Percentiles rank a stretch among this genome's conserved stretches.
Conservation (phyloP, 2,888 invertebrate genomes). For the Tholera decimalis region DNA sequence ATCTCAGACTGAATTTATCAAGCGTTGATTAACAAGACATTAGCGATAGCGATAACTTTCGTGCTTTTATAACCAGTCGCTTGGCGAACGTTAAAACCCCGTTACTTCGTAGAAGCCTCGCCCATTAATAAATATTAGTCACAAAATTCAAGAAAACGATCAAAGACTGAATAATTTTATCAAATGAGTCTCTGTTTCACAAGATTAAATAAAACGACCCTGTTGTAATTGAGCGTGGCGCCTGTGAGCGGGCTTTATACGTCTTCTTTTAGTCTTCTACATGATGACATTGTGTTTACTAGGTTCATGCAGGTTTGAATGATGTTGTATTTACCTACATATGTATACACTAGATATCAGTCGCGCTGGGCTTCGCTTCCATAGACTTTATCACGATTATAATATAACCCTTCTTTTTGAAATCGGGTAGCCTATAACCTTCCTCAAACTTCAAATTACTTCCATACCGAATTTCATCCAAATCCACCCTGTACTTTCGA, state of each 20-base stretch:
- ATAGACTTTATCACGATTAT: no score
- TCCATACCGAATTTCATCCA: no score
- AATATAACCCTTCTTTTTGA: no score
- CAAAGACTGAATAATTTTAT: constrained; percentile 36
- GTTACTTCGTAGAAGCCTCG: constrained; percentile 47
- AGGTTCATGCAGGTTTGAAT: neutral
- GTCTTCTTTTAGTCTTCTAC: constrained; percentile 4
- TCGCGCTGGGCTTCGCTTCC: no score
- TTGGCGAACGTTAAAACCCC: constrained; percentile 38
- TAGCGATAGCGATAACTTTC: neutral
- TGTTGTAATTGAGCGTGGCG: constrained; percentile 55
- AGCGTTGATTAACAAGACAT: neutral
- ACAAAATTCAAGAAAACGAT: constrained; percentile 38
- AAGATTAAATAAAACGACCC: constrained; percentile 63
- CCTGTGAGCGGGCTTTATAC: constrained; percentile 26
- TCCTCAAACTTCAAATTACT: no score
- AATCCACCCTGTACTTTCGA: no score
- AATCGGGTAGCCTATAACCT: no score
- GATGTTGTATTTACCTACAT: neutral
- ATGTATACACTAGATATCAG: no score
- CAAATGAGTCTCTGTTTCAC: constrained; percentile 30
- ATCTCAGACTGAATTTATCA: neutral
- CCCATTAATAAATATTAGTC: constrained; percentile 38
- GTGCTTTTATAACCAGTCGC: constrained; percentile 14
- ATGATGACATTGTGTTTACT: constrained; percentile 2